Conservation (phyloP, 2,113 vertebrate genomes). For the Macrotus californicus region DNA sequence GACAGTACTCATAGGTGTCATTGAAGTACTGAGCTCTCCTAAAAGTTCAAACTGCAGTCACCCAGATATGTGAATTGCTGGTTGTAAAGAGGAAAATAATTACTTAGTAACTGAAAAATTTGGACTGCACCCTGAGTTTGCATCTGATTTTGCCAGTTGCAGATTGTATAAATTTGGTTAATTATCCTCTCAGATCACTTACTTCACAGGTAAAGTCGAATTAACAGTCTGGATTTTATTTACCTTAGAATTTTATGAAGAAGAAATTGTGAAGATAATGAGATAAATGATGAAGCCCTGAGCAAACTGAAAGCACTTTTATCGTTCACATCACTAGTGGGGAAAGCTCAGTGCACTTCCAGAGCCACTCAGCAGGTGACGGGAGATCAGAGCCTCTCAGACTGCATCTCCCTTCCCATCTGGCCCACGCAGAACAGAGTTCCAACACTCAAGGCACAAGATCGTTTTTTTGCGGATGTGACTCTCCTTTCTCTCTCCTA, state of each 20-base stretch:
- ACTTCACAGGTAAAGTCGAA: not conserved
- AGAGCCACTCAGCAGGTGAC: not conserved
- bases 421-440: not conserved
- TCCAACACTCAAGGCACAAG: not conserved
- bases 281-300: not conserved
- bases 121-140: not conserved
- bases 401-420: not conserved
- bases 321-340: not conserved
- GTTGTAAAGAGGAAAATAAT: not conserved
- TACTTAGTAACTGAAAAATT: not conserved
- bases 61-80: not conserved
- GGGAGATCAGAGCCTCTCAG: not conserved
- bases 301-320: conserved; percentile 3
- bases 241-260: not conserved
- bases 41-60: not conserved
- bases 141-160: not conserved
- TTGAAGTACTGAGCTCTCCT: not conserved
- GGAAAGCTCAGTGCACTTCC: not conserved
- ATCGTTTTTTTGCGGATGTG: not conserved
- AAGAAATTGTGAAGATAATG: not conserved
- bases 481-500: not conserved
- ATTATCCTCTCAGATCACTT: not conserved
- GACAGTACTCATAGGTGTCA: not conserved
- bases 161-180: not conserved
- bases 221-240: not conserved